These are phyloP conservation scores for Gavialis gangeticus DNA, from an alignment of 2,113 vertebrate genomes.

Conservation along the genomic window DNA sequence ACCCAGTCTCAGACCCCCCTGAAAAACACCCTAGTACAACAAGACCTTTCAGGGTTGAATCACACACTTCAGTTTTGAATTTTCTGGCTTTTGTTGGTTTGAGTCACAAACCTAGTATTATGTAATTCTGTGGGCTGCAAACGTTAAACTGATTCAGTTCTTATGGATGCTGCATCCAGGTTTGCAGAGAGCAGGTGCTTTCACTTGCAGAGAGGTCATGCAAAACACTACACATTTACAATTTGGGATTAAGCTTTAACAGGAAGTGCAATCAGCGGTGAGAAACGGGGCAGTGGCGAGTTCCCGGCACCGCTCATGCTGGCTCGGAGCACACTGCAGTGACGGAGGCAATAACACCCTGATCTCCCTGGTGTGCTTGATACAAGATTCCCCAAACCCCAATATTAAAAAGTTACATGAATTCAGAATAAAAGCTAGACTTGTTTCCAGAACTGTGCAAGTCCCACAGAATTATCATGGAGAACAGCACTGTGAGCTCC, in stretches of 20 bases:
- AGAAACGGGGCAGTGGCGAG: constrained; percentile 1
- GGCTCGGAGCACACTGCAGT: too few relatives aligned
- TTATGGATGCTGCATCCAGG: background rate
- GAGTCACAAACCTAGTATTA: background rate
- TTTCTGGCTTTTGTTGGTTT: background rate
- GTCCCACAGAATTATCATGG: too few relatives aligned
- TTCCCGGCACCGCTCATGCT: background rate
- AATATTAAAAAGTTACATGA: too few relatives aligned
- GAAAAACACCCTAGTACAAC: background rate
- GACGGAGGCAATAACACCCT: too few relatives aligned
- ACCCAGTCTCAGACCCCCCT: background rate
- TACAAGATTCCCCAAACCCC: too few relatives aligned
- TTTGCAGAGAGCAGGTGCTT: constrained; percentile 7
- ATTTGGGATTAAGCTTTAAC: constrained; percentile 47
- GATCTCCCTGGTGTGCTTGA: too few relatives aligned
- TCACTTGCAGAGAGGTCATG: background rate
- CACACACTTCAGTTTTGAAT: background rate
- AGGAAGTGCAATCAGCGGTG: background rate
- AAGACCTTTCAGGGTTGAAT: accelerated
- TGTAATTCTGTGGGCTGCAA: background rate
- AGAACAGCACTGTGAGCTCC: too few relatives aligned
- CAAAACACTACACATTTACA: background rate
- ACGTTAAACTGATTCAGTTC: background rate
- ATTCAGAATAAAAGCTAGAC: too few relatives aligned
- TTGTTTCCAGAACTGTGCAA: too few relatives aligned